Evolutionary conservation across 2,888 invertebrate species (phyloP).

Genomic region (Caenorhabditis parvicauda): DNA sequence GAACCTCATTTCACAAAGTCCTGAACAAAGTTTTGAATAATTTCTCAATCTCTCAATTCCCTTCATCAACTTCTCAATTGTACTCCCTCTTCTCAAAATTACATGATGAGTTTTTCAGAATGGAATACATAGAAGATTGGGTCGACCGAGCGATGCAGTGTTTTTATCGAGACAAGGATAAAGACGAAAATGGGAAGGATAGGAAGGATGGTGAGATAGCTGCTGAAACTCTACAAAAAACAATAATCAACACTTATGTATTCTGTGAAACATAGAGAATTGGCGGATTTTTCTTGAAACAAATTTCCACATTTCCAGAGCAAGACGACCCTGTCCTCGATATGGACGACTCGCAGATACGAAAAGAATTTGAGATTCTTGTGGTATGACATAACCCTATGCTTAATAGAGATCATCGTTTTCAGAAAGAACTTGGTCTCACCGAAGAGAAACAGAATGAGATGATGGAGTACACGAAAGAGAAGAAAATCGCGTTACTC

Average conservation of each 20-base stretch:
- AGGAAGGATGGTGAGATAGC: conserved; percentile 6
- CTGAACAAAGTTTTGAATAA: no score
- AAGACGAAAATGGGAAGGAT: conserved; percentile 18
- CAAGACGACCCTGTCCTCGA: no score
- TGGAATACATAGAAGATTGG: conserved; percentile 45
- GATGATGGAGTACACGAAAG: conserved; percentile 43
- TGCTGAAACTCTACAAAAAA: conserved; percentile 1
- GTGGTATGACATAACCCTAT: neutral
- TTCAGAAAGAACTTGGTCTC: conserved; percentile 52
- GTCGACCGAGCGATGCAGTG: conserved; percentile 45
- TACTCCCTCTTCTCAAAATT: no score
- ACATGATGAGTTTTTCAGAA: no score
- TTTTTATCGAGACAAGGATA: conserved; percentile 32
- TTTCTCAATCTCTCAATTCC: no score
- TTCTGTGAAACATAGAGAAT: conserved; percentile 20
- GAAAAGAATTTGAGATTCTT: neutral
- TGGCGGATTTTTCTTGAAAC: no score
- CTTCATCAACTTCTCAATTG: no score
- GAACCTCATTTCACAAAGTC: no score
- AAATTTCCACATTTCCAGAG: no score
- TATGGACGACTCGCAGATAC: neutral
- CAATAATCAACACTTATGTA: conserved; percentile 14
- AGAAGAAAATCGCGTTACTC: conserved; percentile 53
- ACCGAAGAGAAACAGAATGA: conserved; percentile 48
- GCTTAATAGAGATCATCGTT: neutral